A percentile compares a stretch with the other conserved stretches of the same genome.
Conservation (phyloP, 2,888 invertebrate species). For the Drosophila hawaiiensis region DNA sequence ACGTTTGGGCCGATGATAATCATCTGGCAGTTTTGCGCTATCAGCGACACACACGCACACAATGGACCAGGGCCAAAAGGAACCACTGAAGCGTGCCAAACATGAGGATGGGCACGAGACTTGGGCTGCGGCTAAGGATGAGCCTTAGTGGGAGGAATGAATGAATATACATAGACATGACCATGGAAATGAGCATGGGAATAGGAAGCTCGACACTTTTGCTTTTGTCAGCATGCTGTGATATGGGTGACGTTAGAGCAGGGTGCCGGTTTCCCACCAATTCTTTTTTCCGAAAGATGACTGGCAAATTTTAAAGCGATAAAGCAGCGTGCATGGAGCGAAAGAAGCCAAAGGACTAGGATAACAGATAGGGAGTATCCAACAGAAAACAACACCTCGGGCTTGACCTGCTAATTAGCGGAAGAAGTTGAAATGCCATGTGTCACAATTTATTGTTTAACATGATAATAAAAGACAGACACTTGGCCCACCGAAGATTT, state of each 20-base stretch:
- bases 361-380: neutral
- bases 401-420: constrained; percentile 72
- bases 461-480: neutral
- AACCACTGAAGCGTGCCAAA: constrained; percentile 55
- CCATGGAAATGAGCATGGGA: constrained; percentile 27
- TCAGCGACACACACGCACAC: constrained; percentile 71
- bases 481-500: neutral
- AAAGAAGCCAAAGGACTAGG: neutral
- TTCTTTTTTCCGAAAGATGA: constrained; percentile 19
- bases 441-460: constrained; percentile 21
- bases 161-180: constrained; percentile 4
- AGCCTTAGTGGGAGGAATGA: neutral
- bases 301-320: constrained; percentile 53
- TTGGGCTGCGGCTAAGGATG: constrained; percentile 1
- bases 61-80: constrained; percentile 38
- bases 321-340: constrained; percentile 19
- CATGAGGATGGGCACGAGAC: constrained; percentile 20
- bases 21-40: constrained; percentile 80
- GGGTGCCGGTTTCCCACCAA: neutral
- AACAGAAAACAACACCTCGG: constrained; percentile 28
- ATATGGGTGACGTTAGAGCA: neutral
- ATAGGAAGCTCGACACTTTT: constrained; percentile 66
- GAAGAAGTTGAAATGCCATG: constrained; percentile 18
- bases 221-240: constrained; percentile 56
- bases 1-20: constrained; percentile 72